Conservation (phyloP, 1,140 invertebrate genomes). For the Drosophila setifemur region DNA sequence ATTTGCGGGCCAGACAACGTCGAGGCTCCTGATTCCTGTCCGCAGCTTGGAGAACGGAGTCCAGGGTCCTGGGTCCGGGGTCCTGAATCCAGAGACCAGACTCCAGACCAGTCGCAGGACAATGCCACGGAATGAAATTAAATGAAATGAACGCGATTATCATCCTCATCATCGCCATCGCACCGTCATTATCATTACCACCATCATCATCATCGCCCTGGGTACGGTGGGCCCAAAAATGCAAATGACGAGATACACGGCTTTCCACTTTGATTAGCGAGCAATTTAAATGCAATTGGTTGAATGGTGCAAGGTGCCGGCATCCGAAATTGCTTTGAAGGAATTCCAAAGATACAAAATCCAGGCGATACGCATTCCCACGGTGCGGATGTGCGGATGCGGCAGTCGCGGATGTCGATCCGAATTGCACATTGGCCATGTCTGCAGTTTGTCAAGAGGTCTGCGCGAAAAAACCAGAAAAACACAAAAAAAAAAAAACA, state of each 20-base stretch:
- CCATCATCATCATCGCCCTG: constrained; percentile 23
- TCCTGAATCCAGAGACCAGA: constrained; percentile 1
- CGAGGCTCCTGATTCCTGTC: constrained; percentile 33
- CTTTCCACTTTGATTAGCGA: constrained; percentile 64
- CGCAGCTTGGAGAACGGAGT: too few species aligned
- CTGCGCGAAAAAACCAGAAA: constrained; percentile 37
- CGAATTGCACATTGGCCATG: constrained; percentile 52
- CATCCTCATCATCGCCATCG: constrained; percentile 41
- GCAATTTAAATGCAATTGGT: constrained; percentile 74
- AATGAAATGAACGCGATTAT: constrained; percentile 22
- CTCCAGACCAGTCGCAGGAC: constrained; percentile 21
- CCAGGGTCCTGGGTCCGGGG: background rate
- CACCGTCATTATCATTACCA: constrained; percentile 29
- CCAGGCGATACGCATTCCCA: constrained; percentile 3
- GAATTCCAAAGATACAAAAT: constrained; percentile 19
- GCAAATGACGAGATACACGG: constrained; percentile 54
- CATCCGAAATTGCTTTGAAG: constrained; percentile 35
- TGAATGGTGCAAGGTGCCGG: constrained; percentile 8
- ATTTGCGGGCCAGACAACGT: constrained; percentile 70
- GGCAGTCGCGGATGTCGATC: constrained; percentile 23
- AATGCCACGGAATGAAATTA: constrained; percentile 19
- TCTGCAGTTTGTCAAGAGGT: constrained; percentile 71
- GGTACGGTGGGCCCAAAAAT: constrained; percentile 65
- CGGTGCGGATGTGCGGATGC: constrained; percentile 14
- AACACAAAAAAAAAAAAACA: constrained; percentile 33